Conservation (phyloP, 2,888 invertebrate species). For the Choristoneura rosaceana region DNA sequence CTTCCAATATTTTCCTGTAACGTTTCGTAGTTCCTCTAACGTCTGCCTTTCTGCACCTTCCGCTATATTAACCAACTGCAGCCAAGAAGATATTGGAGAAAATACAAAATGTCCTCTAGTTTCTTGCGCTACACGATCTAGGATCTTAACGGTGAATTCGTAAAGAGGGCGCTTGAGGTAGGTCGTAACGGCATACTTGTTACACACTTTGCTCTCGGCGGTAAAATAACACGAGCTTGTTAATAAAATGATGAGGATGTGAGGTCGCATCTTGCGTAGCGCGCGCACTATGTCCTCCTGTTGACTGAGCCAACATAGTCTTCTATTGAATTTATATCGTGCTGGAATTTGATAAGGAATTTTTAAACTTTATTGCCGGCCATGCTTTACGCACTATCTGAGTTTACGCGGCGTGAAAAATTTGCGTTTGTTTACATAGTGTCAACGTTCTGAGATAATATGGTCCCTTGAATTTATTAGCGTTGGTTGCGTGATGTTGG, state of each 20-base stretch:
- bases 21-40: conserved; percentile 60
- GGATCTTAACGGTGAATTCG: conserved; percentile 63
- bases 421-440: conserved; percentile 7
- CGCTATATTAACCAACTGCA: conserved; percentile 64
- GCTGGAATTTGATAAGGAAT: conserved; percentile 32
- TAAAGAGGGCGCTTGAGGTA: conserved; percentile 61
- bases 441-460: conserved; percentile 25
- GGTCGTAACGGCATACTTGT: conserved; percentile 51
- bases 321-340: conserved; percentile 36
- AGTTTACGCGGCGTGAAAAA: conserved; percentile 21
- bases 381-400: conserved; percentile 17
- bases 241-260: conserved; percentile 44
- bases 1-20: conserved; percentile 59
- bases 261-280: conserved; percentile 22
- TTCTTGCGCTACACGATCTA: conserved; percentile 63
- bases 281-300: conserved; percentile 7
- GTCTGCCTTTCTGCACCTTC: conserved; percentile 64
- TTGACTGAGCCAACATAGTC: conserved; percentile 25
- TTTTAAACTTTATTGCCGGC: conserved; percentile 14
- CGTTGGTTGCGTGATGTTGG: conserved; percentile 1
- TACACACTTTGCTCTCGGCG: conserved; percentile 52
- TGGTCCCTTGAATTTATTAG: conserved; percentile 36
- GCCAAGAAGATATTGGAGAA: conserved; percentile 70
- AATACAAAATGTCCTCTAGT: conserved; percentile 67
- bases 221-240: conserved; percentile 46